These are phyloP conservation scores for Coendou prehensilis DNA, from an alignment of 2,797 vertebrate genomes.

Conservation along the genomic window DNA sequence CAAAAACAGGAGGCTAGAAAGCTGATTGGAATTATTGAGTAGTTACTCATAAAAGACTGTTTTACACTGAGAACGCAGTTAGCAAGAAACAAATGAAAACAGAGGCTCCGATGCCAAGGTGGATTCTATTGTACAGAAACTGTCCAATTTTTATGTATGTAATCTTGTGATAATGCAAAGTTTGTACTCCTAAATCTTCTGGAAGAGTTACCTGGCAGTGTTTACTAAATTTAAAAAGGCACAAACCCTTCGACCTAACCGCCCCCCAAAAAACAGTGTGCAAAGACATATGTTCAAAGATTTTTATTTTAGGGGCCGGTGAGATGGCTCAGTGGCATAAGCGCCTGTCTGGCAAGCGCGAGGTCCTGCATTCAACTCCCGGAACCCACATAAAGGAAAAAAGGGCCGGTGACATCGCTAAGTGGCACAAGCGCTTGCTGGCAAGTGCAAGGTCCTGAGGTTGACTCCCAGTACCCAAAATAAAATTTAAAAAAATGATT, in stretches of 20 bases:
- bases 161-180: not conserved
- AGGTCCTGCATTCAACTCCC: too few species aligned
- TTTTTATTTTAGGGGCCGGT: too few species aligned
- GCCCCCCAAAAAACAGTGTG: not conserved
- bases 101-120: not conserved
- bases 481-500: not conserved
- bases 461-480: too few species aligned
- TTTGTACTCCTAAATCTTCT: not conserved
- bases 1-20: not conserved
- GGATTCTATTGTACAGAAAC: not conserved
- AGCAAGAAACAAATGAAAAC: not conserved
- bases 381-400: too few species aligned
- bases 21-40: not conserved
- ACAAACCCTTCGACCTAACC: not conserved
- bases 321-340: too few species aligned
- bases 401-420: too few species aligned
- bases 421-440: too few species aligned
- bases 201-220: not conserved
- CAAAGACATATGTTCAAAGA: not conserved
- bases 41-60: not conserved
- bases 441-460: too few species aligned
- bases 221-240: not conserved
- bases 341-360: too few species aligned
- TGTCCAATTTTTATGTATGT: not conserved
- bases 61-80: not conserved